Conservation (phyloP, 1,140 invertebrate species). For the Phenacoccus solenopsis region DNA sequence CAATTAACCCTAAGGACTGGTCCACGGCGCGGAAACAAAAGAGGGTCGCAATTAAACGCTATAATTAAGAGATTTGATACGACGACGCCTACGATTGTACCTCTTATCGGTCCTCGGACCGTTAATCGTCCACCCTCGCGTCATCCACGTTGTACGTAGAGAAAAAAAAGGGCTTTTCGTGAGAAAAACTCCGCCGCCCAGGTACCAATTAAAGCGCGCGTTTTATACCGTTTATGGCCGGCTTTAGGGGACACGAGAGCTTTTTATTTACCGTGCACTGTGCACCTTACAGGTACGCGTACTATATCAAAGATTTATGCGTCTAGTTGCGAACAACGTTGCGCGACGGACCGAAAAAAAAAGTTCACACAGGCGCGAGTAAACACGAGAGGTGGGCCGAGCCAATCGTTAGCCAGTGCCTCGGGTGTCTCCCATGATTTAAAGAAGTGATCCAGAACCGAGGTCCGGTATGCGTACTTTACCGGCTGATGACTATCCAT, state of each 20-base stretch:
- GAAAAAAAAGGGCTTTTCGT: too few species aligned
- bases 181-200: too few species aligned
- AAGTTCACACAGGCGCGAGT: too few species aligned
- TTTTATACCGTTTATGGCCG: too few species aligned
- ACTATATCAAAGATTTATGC: too few species aligned
- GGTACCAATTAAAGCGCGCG: too few species aligned
- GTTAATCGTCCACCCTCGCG: conserved; percentile 11
- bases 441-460: not conserved
- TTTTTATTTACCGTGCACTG: too few species aligned
- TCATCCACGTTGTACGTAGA: too few species aligned
- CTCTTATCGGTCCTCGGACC: not conserved
- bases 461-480: not conserved
- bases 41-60: conserved; percentile 5
- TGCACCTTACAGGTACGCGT: too few species aligned
- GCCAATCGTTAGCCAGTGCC: not conserved
- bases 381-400: not conserved
- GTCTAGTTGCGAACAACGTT: too few species aligned
- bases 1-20: not conserved
- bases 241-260: too few species aligned
- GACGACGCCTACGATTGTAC: not conserved
- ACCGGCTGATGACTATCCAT: not conserved
- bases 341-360: too few species aligned
- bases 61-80: conserved; percentile 14
- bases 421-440: not conserved
- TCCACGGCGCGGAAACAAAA: not conserved